Conservation (phyloP, 2,888 invertebrate genomes). For the Pelosia muscerda region DNA sequence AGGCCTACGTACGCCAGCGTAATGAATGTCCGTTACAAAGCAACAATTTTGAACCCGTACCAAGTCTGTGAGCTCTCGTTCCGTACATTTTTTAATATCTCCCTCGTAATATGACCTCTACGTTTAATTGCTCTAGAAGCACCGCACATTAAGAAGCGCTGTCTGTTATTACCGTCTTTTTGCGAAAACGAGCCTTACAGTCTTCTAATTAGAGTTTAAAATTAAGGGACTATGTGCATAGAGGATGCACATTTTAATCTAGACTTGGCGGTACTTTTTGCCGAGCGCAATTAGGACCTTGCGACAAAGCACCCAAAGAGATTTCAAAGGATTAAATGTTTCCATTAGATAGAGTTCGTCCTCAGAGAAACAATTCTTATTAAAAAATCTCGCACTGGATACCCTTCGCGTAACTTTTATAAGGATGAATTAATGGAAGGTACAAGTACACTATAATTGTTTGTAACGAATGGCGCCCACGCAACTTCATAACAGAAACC, state of each 20-base stretch:
- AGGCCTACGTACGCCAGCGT: not conserved
- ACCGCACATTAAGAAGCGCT: conserved; percentile 60
- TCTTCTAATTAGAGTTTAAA: conserved; percentile 46
- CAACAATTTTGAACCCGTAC: conserved; percentile 17
- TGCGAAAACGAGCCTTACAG: conserved; percentile 44
- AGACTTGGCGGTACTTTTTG: conserved; percentile 74
- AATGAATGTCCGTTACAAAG: conserved; percentile 17
- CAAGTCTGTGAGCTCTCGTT: conserved; percentile 20
- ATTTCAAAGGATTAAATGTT: conserved; percentile 78
- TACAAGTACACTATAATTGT: not conserved
- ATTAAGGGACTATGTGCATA: conserved; percentile 34
- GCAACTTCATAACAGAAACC: not conserved
- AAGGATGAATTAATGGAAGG: not conserved
- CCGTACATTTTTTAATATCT: conserved; percentile 53
- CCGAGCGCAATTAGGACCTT: conserved; percentile 71
- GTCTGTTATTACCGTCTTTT: conserved; percentile 41
- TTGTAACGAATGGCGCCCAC: not conserved
- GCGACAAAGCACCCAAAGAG: conserved; percentile 70
- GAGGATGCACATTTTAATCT: conserved; percentile 73
- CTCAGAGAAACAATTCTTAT: conserved; percentile 52
- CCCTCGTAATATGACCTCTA: conserved; percentile 65
- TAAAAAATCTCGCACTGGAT: conserved; percentile 44
- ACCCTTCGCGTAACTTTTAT: not conserved
- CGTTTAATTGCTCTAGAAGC: conserved; percentile 70
- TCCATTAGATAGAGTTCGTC: conserved; percentile 69